Base-by-base conservation (phyloP, 2,888 invertebrate genomes). In the Rhabditoides inermis region DNA sequence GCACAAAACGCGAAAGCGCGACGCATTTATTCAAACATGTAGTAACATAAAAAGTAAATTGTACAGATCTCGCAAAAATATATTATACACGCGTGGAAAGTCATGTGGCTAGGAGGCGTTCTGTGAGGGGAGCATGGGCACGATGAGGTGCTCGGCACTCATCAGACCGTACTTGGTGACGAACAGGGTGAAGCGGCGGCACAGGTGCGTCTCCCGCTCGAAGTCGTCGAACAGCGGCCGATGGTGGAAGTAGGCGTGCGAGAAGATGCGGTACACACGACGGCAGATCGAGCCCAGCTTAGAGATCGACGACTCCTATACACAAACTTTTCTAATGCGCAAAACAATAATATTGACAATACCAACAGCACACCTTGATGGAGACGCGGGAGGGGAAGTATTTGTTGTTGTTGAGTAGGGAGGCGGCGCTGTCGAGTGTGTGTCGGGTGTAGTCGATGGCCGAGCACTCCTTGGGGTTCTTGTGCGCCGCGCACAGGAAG, bases 381-480 rank as follows among this genome's bases (percentile, higher is more conserved):
- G 90, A 94, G 51, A 98, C 90, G 79, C 90, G 86, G 86, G 94
- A 95, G 60, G 98, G 98, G 81, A 98, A 98, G 81, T 98, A 99
- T 84, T 98, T 95, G 81, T 94, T 95, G 81, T 91, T 94, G 81
- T 98, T 99, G 60, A 98, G 84, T 71, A 98, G 83, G 81, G 94
- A 94, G 61, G 95, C 94, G 61, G 98, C 98, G 30, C 98, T 95
- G 80, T 99, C 98, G 60, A 98, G 82, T 40, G 98, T 98, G 78
- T 98, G 98, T 69, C 98, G 83, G 2, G 95, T 98, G 76, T 98
- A 98, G 80, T 98, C 95, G 78, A 99, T 98, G 49, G 98, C 98
- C 53, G 95, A 90, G 79, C 98, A 98, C 84, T 98, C 98, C 80
- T 98, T 98, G 37, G 98, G 98, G 60, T 95, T 95, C 83, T 98